Conservation (phyloP, 2,113 vertebrate genomes). For the Podarcis muralis region DNA sequence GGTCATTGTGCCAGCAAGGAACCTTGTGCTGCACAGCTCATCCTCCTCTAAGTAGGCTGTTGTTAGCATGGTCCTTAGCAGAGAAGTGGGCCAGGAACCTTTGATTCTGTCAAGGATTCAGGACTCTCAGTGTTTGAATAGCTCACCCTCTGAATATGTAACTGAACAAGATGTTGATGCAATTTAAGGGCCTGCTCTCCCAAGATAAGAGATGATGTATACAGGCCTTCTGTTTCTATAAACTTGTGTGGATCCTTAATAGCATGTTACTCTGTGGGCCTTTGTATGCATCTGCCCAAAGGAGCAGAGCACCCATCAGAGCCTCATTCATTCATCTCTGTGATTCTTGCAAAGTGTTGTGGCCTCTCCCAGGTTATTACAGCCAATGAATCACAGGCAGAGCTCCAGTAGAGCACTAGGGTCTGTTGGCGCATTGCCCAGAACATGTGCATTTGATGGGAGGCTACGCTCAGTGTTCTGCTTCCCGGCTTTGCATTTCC, state of each 20-base stretch:
- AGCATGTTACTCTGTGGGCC: neutral
- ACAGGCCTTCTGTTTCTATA: neutral
- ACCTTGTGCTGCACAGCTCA: neutral
- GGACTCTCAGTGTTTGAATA: neutral
- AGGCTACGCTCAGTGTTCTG: neutral
- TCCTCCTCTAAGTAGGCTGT: neutral
- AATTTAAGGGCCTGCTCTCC: neutral
- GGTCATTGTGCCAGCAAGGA: neutral
- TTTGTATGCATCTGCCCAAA: neutral
- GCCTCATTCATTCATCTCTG: constrained; percentile 20
- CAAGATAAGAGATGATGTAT: neutral
- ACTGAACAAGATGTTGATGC: neutral
- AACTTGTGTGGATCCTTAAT: neutral
- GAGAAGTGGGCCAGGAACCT: neutral
- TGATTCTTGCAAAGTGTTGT: neutral
- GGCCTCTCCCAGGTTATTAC: neutral
- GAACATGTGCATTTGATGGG: constrained; percentile 24
- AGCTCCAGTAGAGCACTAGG: constrained; percentile 21
- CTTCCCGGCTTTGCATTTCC: constrained; percentile 12
- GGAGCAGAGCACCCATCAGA: neutral
- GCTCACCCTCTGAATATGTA: neutral
- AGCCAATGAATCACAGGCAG: constrained; percentile 21
- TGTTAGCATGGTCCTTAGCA: neutral
- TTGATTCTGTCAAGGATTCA: neutral
- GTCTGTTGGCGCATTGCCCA: constrained; percentile 9